These are phyloP conservation scores for Halcyon chelicuti DNA, from an alignment of 2,797 vertebrate species.

Conservation along the genomic window DNA sequence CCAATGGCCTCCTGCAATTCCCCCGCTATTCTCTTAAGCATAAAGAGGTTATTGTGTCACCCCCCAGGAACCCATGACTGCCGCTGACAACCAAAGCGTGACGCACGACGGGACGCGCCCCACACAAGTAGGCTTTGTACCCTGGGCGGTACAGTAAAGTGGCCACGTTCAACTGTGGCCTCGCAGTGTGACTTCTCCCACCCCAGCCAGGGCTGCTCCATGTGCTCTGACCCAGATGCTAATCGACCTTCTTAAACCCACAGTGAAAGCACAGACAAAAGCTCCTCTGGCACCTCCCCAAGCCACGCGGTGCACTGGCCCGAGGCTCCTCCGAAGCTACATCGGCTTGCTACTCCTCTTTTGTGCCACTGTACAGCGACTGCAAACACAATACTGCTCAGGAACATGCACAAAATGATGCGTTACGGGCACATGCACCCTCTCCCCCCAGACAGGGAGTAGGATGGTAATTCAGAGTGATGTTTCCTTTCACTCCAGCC, in stretches of 20 bases:
- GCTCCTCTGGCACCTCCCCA: neutral
- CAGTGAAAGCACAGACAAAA: neutral
- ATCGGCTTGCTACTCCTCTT: neutral
- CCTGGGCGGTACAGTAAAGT: neutral
- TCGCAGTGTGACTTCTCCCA: conserved; percentile 14
- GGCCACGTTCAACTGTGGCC: conserved; percentile 16
- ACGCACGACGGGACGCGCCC: neutral
- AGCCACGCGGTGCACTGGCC: accelerated
- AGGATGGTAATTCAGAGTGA: neutral
- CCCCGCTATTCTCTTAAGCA: neutral
- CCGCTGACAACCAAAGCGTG: neutral
- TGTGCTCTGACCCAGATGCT: conserved; percentile 17
- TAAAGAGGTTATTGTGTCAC: conserved; percentile 47
- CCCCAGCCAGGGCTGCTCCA: neutral
- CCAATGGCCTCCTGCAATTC: neutral
- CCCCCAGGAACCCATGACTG: neutral
- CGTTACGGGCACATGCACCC: accelerated
- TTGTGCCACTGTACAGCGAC: neutral
- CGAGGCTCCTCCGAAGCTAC: neutral
- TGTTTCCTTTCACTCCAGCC: neutral
- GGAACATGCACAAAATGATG: accelerated
- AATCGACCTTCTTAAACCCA: neutral
- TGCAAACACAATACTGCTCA: neutral
- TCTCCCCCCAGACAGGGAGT: neutral
- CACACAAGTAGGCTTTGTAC: conserved; percentile 9